These are phyloP conservation scores for Corapipo altera DNA, from an alignment of 2,113 vertebrate species.

Conservation along the genomic window DNA sequence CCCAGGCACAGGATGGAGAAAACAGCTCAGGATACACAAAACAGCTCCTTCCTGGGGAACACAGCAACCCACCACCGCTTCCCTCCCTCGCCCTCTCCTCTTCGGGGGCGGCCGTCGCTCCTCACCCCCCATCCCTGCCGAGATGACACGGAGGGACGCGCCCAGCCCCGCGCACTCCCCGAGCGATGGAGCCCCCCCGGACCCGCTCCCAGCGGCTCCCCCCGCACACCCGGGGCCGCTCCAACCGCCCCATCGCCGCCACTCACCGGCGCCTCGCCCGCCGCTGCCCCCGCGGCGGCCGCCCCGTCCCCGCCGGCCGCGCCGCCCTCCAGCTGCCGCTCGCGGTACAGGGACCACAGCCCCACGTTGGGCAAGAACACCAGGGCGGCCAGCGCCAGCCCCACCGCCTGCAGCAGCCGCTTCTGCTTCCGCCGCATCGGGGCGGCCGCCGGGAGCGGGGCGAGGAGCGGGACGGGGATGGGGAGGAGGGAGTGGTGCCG, in stretches of 20 bases:
- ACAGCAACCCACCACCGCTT: background rate
- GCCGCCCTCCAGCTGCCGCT: constrained; percentile 84
- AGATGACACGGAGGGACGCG: background rate
- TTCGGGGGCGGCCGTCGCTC: background rate
- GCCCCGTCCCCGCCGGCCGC: constrained; percentile 7
- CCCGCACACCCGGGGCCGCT: no score
- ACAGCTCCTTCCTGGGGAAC: background rate
- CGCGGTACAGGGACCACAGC: constrained; percentile 90
- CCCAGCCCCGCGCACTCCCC: background rate
- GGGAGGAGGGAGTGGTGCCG: background rate
- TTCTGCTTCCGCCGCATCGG: constrained; percentile 93
- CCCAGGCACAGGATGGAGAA: background rate
- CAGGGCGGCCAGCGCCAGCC: constrained; percentile 85
- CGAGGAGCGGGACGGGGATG: background rate
- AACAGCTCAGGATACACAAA: background rate
- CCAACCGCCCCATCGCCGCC: background rate
- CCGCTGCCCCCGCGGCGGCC: background rate
- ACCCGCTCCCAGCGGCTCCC: background rate
- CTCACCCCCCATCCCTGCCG: background rate
- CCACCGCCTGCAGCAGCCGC: constrained; percentile 87
- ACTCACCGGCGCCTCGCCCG: background rate
- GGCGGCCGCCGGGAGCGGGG: background rate
- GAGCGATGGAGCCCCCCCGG: background rate
- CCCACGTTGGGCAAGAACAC: constrained; percentile 92
- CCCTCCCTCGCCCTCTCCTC: background rate